Conservation (phyloP, 37 sponge, comb jelly and placozoan species). For the Halisarca cf. caerulea region DNA sequence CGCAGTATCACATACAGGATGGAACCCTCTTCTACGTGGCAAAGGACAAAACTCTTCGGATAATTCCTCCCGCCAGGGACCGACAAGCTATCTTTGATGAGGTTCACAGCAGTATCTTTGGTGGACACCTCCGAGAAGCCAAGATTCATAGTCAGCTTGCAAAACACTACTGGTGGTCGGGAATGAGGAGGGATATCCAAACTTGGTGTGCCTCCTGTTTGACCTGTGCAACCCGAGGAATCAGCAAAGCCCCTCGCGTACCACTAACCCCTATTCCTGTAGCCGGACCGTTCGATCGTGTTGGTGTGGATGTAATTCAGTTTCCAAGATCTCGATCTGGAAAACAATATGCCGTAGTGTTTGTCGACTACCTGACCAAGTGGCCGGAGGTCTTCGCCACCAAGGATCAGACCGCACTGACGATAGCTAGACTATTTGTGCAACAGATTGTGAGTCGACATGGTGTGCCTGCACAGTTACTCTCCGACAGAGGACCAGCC, state of each 20-base stretch:
- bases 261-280: constrained; percentile 35
- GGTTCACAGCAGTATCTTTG: constrained; percentile 24
- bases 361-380: constrained; percentile 34
- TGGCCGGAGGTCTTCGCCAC: constrained; percentile 45
- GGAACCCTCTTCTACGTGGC: constrained; percentile 28
- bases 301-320: not conserved
- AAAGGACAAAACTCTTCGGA: constrained; percentile 1
- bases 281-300: constrained; percentile 22
- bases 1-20: not conserved
- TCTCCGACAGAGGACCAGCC: constrained; percentile 42
- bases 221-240: constrained; percentile 31
- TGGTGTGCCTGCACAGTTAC: constrained; percentile 31
- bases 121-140: constrained; percentile 24
- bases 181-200: constrained; percentile 15
- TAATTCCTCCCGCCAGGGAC: not conserved
- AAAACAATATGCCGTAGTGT: constrained; percentile 29
- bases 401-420: not conserved
- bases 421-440: constrained; percentile 19
- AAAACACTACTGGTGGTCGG: constrained; percentile 43
- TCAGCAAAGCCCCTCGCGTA: not conserved
- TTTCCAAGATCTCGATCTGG: constrained; percentile 16
- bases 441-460: constrained; percentile 31
- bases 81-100: constrained; percentile 16
- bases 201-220: constrained; percentile 18
- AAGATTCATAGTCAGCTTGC: constrained; percentile 11